Conservation (phyloP, 2,888 invertebrate species). For the Xestobium rufovillosum region DNA sequence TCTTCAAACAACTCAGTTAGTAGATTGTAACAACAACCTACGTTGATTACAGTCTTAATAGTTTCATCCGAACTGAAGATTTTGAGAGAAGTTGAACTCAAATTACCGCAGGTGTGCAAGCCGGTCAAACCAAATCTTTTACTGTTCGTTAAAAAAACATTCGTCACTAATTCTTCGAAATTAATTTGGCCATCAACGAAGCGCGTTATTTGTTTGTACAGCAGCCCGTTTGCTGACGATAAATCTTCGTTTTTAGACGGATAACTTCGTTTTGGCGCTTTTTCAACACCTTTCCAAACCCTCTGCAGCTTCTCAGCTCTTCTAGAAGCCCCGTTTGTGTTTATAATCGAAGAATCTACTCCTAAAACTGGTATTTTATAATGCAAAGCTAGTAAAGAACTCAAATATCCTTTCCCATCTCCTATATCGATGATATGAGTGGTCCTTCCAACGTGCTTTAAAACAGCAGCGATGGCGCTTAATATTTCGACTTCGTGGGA, state of each 20-base stretch:
- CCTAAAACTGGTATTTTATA: conserved; percentile 69
- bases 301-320: conserved; percentile 44
- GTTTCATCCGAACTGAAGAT: conserved; percentile 53
- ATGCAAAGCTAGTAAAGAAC: conserved; percentile 63
- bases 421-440: conserved; percentile 72
- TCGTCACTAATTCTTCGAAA: conserved; percentile 44
- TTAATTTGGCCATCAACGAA: conserved; percentile 56
- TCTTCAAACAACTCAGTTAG: conserved; percentile 54
- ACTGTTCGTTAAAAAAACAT: conserved; percentile 44
- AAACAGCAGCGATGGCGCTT: conserved; percentile 52
- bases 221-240: conserved; percentile 23
- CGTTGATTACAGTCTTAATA: conserved; percentile 61
- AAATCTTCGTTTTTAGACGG: conserved; percentile 22
- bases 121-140: conserved; percentile 57
- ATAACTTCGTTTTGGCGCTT: conserved; percentile 22
- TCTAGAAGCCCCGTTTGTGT: conserved; percentile 60
- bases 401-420: conserved; percentile 83
- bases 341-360: conserved; percentile 65
- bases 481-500: conserved; percentile 69
- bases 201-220: conserved; percentile 55
- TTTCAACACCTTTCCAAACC: conserved; percentile 37
- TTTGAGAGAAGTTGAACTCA: conserved; percentile 65
- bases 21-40: conserved; percentile 88
- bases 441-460: conserved; percentile 39
- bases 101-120: conserved; percentile 83